A percentile compares a stretch with the other conserved stretches of the same genome.
Conservation (phyloP, 2,113 vertebrate species). For the Oreochromis tanganicae region DNA sequence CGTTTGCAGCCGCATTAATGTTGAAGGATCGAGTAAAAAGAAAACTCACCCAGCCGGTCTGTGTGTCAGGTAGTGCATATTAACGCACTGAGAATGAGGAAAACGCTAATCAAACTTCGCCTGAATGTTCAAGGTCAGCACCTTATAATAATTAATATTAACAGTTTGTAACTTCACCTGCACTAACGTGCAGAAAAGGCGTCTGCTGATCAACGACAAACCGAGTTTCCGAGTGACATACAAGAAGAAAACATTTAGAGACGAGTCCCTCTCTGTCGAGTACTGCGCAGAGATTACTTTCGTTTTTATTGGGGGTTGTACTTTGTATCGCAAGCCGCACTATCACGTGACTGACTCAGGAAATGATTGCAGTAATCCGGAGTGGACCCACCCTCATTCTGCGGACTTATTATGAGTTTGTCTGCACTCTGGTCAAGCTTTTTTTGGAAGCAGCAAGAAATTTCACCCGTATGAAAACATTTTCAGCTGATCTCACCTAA, state of each 20-base stretch:
- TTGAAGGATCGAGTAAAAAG: not conserved
- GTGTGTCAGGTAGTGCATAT: fast-evolving
- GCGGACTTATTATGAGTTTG: not conserved
- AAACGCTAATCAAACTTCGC: not conserved
- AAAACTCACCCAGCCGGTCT: fast-evolving
- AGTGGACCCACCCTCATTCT: fast-evolving
- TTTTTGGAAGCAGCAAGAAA: not conserved
- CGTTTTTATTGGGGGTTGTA: fast-evolving
- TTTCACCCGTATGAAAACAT: not conserved
- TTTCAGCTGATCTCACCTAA: not conserved
- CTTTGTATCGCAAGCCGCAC: not conserved
- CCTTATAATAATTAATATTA: not conserved
- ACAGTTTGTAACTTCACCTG: not conserved
- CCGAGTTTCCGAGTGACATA: not conserved
- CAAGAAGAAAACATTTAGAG: not conserved
- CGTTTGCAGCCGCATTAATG: not conserved
- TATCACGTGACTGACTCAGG: not conserved
- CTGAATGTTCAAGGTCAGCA: not conserved
- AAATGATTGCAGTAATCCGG: fast-evolving
- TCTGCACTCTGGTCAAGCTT: not conserved
- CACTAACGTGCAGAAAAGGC: not conserved
- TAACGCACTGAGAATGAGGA: not conserved
- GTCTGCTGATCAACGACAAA: not conserved
- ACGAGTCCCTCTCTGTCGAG: not conserved
- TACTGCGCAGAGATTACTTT: fast-evolving